Percentiles rank a stretch among this genome's conserved stretches.
phyloP scores from a whole-genome alignment of 2,113 vertebrate genomes.

The Glaucidium brasilianum region DNA sequence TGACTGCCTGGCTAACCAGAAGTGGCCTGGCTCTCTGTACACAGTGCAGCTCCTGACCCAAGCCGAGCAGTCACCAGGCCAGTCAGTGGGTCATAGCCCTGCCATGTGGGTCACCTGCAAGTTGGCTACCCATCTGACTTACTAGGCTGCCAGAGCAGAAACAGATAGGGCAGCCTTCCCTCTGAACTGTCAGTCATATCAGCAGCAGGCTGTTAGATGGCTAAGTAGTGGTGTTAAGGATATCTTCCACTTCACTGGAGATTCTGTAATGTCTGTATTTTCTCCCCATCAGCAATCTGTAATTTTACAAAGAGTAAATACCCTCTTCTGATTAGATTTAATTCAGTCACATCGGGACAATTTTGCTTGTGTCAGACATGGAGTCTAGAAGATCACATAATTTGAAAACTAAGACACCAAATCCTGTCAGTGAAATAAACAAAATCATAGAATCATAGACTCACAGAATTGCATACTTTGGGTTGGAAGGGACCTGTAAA shows the following conservation, averaged over 20 bases:
- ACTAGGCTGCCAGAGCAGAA: not conserved
- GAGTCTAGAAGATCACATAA: not conserved
- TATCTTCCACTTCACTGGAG: not conserved
- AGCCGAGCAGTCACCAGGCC: not conserved
- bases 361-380: not conserved
- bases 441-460: not conserved
- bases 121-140: not conserved
- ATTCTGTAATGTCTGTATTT: not conserved
- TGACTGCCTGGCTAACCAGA: not conserved
- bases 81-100: not conserved
- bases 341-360: not conserved
- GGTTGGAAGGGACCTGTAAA: not conserved
- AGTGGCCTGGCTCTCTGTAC: not conserved
- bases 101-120: fast-evolving
- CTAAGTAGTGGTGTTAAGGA: not conserved
- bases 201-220: not conserved
- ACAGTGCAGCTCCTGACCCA: not conserved
- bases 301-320: not conserved
- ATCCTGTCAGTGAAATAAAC: not conserved
- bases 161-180: not conserved
- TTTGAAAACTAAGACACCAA: not conserved
- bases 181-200: not conserved
- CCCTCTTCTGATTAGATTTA: not conserved
- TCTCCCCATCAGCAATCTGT: not conserved
- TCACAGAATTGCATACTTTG: not conserved